Percentiles rank a stretch among this genome's conserved stretches.
phyloP scores from a whole-genome alignment of 1,140 invertebrate genomes.

The Drosophila obscura region DNA sequence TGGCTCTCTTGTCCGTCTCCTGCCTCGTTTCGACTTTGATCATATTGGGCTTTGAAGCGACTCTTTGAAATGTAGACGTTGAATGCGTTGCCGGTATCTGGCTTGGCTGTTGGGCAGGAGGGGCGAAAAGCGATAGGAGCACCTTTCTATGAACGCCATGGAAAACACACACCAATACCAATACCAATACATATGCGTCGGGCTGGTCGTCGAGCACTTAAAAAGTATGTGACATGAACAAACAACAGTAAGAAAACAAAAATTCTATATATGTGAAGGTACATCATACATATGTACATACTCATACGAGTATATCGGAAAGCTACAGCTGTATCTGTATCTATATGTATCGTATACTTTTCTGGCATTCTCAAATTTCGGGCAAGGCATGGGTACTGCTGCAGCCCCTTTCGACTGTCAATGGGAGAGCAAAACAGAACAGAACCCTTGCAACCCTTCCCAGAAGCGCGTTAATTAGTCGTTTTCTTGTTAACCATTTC shows the following conservation, averaged over 20 bases:
- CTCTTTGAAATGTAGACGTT: conserved; percentile 17
- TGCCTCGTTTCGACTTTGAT: conserved; percentile 2
- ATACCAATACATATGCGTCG: conserved; percentile 10
- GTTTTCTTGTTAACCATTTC: conserved; percentile 4
- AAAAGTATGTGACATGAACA: conserved; percentile 60
- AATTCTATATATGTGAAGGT: conserved; percentile 41
- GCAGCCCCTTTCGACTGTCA: conserved; percentile 13
- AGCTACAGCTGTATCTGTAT: conserved; percentile 4
- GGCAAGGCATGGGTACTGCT: conserved; percentile 29
- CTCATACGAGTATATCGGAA: conserved; percentile 1
- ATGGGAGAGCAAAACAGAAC: too few relatives aligned
- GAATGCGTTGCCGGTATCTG: conserved; percentile 16
- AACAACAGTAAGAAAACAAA: conserved; percentile 70
- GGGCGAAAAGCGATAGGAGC: conserved; percentile 41
- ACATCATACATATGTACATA: not conserved
- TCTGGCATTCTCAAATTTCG: conserved; percentile 69
- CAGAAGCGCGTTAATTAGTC: conserved; percentile 10
- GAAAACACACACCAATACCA: conserved; percentile 44
- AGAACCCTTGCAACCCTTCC: not conserved
- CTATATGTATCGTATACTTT: conserved; percentile 29
- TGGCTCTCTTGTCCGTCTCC: conserved; percentile 13
- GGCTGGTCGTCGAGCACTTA: conserved; percentile 35
- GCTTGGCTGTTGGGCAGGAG: conserved; percentile 6
- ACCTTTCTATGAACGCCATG: conserved; percentile 34
- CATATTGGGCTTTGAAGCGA: conserved; percentile 31